Conservation (phyloP, 2,888 invertebrate genomes). For the Nymphalis urticae region DNA sequence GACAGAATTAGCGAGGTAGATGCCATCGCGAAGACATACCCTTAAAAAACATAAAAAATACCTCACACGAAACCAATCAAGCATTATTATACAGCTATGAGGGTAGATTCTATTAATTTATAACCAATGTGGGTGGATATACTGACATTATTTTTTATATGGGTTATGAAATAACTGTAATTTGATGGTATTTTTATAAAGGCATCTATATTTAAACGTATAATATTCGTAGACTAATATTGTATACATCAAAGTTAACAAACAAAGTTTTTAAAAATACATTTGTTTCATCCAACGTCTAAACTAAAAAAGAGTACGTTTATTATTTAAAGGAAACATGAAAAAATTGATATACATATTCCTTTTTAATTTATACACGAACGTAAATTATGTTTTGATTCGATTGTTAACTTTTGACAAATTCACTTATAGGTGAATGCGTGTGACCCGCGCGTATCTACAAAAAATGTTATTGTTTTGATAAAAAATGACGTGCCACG, state of each 20-base stretch:
- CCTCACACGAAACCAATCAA: conserved; percentile 78
- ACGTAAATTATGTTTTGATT: conserved; percentile 60
- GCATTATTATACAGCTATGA: conserved; percentile 75
- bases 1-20: conserved; percentile 63
- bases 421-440: conserved; percentile 47
- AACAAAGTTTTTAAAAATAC: neutral
- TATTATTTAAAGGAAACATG: neutral
- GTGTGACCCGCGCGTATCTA: conserved; percentile 54
- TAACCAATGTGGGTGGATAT: conserved; percentile 81
- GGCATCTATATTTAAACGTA: conserved; percentile 24
- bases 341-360: conserved; percentile 1
- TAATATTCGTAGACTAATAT: neutral
- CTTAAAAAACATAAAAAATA: conserved; percentile 75
- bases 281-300: too few species aligned
- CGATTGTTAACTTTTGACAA: conserved; percentile 65
- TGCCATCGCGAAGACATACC: conserved; percentile 61
- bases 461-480: conserved; percentile 77
- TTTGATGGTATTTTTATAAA: conserved; percentile 68
- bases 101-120: conserved; percentile 81
- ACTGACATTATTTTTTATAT: conserved; percentile 75
- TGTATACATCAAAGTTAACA: neutral
- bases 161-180: conserved; percentile 66
- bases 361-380: conserved; percentile 54
- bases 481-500: conserved; percentile 79
- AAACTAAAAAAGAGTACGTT: neutral